Evolutionary conservation across 2,797 vertebrate genomes (phyloP).

Genomic region (Scarus forsteni): DNA sequence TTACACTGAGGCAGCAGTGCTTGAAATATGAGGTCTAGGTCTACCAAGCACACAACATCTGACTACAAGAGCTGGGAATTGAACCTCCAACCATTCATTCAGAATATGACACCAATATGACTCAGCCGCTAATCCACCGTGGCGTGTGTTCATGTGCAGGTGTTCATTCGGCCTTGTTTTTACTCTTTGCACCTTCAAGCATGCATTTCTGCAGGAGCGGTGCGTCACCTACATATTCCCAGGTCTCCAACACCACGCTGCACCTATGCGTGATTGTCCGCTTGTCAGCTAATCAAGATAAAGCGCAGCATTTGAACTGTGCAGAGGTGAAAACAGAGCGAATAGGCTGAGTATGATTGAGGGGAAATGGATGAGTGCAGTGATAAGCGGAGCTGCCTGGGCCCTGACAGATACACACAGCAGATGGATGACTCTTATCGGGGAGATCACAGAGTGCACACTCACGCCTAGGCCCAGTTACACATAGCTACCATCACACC

Average conservation of each 20-base stretch:
- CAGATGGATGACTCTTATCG: constrained; percentile 86
- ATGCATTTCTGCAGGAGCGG: constrained; percentile 5
- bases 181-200: constrained; percentile 7
- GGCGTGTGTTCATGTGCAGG: background rate
- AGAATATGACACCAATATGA: too few species aligned
- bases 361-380: constrained; percentile 76
- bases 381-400: constrained; percentile 78
- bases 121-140: too few species aligned
- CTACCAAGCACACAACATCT: too few species aligned
- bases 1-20: too few species aligned
- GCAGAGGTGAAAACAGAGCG: constrained; percentile 37
- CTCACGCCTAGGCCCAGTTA: constrained; percentile 73
- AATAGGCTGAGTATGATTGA: constrained; percentile 60
- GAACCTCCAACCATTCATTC: too few species aligned
- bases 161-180: constrained; percentile 19
- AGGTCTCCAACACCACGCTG: constrained; percentile 8
- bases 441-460: constrained; percentile 78
- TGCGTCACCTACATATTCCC: constrained; percentile 17
- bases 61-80: too few species aligned
- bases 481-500: constrained; percentile 79
- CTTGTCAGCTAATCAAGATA: constrained; percentile 68
- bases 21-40: too few species aligned
- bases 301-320: constrained; percentile 52
- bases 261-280: constrained; percentile 17
- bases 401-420: constrained; percentile 78